Conservation (phyloP, 2,888 invertebrate genomes). For the Lithophane leautieri region DNA sequence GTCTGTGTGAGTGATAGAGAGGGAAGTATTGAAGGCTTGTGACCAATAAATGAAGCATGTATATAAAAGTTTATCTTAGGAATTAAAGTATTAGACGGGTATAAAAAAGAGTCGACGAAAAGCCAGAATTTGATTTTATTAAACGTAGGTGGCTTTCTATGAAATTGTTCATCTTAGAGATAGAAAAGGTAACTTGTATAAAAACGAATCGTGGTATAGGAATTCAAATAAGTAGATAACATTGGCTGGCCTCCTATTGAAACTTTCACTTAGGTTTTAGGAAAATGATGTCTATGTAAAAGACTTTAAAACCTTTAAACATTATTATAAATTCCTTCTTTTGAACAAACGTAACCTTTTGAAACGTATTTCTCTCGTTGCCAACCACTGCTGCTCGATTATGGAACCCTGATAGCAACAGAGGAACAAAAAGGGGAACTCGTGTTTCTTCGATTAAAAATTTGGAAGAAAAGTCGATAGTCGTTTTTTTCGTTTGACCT, state of each 20-base stretch:
- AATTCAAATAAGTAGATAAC: background rate
- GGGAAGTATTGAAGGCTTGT: constrained; percentile 16
- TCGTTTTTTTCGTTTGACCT: no score
- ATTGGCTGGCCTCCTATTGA: background rate
- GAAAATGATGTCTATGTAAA: background rate
- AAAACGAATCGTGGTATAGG: background rate
- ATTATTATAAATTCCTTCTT: background rate
- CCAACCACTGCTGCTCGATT: constrained; percentile 3
- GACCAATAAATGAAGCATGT: background rate
- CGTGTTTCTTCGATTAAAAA: background rate
- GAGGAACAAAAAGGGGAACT: background rate
- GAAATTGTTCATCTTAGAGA: background rate
- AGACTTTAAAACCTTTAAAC: background rate
- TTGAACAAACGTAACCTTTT: background rate
- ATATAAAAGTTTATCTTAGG: background rate
- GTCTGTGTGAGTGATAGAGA: constrained; percentile 39
- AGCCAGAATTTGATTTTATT: constrained; percentile 11
- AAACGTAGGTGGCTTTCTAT: background rate
- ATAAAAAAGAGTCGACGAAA: background rate
- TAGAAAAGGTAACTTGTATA: background rate
- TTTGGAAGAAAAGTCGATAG: background rate
- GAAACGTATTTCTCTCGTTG: background rate
- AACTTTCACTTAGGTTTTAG: background rate
- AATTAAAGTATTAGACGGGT: background rate
- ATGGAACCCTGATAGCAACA: constrained; percentile 14